phyloP scores from a whole-genome alignment of 2,797 vertebrate species.

The Acipenser ruthenus region DNA sequence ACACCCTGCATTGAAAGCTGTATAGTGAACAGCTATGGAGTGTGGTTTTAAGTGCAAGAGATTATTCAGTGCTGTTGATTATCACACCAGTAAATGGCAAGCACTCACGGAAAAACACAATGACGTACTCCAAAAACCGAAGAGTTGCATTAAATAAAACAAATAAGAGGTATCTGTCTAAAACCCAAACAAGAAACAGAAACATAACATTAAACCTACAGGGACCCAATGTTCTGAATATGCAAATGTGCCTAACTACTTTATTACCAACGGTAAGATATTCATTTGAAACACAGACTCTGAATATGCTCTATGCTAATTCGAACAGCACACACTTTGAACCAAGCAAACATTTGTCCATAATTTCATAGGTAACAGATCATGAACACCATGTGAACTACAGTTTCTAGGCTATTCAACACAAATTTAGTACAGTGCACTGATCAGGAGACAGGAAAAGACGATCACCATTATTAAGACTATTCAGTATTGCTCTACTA shows the following conservation, averaged over 20 bases:
- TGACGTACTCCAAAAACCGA: constrained; percentile 1
- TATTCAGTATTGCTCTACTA: constrained; percentile 55
- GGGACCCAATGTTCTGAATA: constrained; percentile 20
- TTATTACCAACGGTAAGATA: constrained; percentile 16
- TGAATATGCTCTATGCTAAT: constrained; percentile 39
- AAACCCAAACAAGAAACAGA: constrained; percentile 18
- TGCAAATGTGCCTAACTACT: constrained; percentile 12
- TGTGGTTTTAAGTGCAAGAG: not conserved
- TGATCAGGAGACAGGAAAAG: constrained; percentile 18
- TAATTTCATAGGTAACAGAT: constrained; percentile 44
- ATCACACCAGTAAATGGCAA: not conserved
- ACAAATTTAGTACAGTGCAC: constrained; percentile 48
- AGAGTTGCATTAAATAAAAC: constrained; percentile 9
- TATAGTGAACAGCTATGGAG: constrained; percentile 2
- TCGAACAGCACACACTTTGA: constrained; percentile 47
- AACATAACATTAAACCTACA: constrained; percentile 29
- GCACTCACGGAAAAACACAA: too few species aligned
- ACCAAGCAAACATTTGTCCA: constrained; percentile 51
- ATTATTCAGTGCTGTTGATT: constrained; percentile 1
- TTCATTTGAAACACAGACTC: constrained; percentile 41
- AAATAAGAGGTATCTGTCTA: not conserved
- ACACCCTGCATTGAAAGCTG: too few species aligned
- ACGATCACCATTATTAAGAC: constrained; percentile 46
- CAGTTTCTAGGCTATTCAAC: constrained; percentile 50
- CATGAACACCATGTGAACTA: constrained; percentile 54